These are phyloP conservation scores for Anthopleura xanthogrammica DNA, from an alignment of 92 coral and sea anemone genomes.

Conservation along the genomic window DNA sequence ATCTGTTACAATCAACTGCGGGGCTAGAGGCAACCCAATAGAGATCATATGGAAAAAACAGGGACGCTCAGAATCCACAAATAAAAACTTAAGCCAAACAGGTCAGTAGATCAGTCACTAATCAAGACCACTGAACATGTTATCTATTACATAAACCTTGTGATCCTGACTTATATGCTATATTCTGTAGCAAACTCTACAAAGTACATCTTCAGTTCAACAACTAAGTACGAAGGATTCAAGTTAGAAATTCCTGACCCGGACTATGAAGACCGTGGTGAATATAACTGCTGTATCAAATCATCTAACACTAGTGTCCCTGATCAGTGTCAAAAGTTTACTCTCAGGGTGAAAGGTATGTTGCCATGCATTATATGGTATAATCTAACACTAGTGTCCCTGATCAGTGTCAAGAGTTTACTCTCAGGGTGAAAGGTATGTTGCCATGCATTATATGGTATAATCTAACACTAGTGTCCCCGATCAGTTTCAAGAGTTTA, in stretches of 20 bases:
- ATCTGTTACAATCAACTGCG: slow-evolving; percentile 45
- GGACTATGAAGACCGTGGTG: slow-evolving; percentile 68
- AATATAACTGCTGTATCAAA: slow-evolving; percentile 63
- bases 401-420: too few relatives aligned
- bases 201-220: background rate
- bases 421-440: too few relatives aligned
- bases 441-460: too few relatives aligned
- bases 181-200: background rate
- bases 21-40: slow-evolving; percentile 64
- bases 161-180: too few relatives aligned
- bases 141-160: too few relatives aligned
- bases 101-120: background rate
- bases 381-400: too few relatives aligned
- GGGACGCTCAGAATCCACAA: slow-evolving; percentile 4
- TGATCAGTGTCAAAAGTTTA: too few relatives aligned
- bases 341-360: too few relatives aligned
- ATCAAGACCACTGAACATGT: too few relatives aligned
- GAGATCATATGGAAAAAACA: slow-evolving; percentile 54
- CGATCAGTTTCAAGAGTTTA: slow-evolving; percentile 54
- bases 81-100: background rate
- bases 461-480: slow-evolving; percentile 7
- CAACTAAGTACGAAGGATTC: slow-evolving; percentile 18
- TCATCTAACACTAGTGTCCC: slow-evolving; percentile 2
- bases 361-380: too few relatives aligned
- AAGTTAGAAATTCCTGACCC: slow-evolving; percentile 39